Evolutionary conservation across 2,888 invertebrate species (phyloP), one percentile per base, ranked within the genome.

Genomic region (Steinernema scapterisci): DNA sequence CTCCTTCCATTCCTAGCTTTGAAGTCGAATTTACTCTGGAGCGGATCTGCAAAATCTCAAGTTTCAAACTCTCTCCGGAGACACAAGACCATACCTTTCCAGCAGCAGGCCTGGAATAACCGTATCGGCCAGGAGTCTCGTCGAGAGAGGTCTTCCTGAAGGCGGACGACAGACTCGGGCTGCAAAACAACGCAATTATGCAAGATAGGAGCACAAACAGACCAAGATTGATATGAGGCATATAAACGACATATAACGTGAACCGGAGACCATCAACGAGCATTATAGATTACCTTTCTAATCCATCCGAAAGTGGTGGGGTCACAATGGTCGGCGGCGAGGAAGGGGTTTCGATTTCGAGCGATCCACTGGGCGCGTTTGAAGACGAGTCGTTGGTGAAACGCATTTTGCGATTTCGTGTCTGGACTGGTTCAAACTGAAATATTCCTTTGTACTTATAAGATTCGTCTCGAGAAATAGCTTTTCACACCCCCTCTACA

Each of bases 381-480:
- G 48, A 5, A 13, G 48, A 16, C 16, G 54, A 6, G 27, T 63
- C 63, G 63, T 63, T 63, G 38, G 31, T 13, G n/a, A 63, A 27
- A 25, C 63, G 63, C 63, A 63, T 63, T 38, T 25, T 63, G 63
- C 63, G 63, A 31, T 63, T 63, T 25, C 63, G 27, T 25, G 63
- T 63, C 63, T 63, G 63, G 6, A 63, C 63, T 25, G 63, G 63
- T 63, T 63, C 63, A n/a, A 63, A 63, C 63, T 63, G 63, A 63
- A 63, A 63, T 11, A 16, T 25, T 16, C 11, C 27, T 3, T 5
- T 38, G 38, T 38, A 38, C 38, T 38, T 38, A 38, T 38, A 38
- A 38, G 38, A 38, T n/a, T n/a, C n/a, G n/a, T n/a, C n/a, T n/a
- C n/a, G n/a, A 38, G 38, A 38, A 38, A 11, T 31, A 21, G 1